These are phyloP conservation scores for Leptopilina myrica DNA, from an alignment of 2,888 invertebrate genomes.

Conservation along the genomic window DNA sequence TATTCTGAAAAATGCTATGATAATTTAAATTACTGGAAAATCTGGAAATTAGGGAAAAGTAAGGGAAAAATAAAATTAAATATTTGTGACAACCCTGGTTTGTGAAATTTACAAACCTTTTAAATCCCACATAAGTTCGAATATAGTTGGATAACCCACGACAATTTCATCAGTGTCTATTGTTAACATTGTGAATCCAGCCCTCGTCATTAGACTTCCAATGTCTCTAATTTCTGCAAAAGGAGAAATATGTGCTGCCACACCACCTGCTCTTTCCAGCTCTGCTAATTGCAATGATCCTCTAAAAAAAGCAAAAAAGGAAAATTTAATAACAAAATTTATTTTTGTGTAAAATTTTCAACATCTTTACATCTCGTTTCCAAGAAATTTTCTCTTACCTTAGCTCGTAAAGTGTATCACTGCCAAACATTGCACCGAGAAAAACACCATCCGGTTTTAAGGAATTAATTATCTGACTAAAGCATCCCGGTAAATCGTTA, in stretches of 20 bases:
- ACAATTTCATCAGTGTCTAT: slow-evolving; percentile 96
- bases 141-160: slow-evolving; percentile 93
- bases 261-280: slow-evolving; percentile 91
- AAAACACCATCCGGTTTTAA: slow-evolving; percentile 95
- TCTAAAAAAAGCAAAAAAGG: slow-evolving; percentile 68
- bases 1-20: too few species aligned
- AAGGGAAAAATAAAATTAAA: too few species aligned
- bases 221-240: slow-evolving; percentile 92
- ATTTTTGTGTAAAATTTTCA: too few species aligned
- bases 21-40: too few species aligned
- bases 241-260: slow-evolving; percentile 94
- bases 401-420: slow-evolving; percentile 95
- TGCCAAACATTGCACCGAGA: slow-evolving; percentile 95
- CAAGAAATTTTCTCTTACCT: slow-evolving; percentile 71
- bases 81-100: too few species aligned
- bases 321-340: too few species aligned
- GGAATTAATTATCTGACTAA: slow-evolving; percentile 82
- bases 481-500: slow-evolving; percentile 95
- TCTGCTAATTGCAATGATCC: slow-evolving; percentile 96
- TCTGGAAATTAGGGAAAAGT: too few species aligned
- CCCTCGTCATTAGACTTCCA: slow-evolving; percentile 89
- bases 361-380: too few species aligned
- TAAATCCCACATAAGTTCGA: slow-evolving; percentile 95
- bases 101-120: slow-evolving; percentile 79
- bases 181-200: slow-evolving; percentile 94